phyloP scores from a whole-genome alignment of 2,113 vertebrate species.

The Pollachius pollachius region DNA sequence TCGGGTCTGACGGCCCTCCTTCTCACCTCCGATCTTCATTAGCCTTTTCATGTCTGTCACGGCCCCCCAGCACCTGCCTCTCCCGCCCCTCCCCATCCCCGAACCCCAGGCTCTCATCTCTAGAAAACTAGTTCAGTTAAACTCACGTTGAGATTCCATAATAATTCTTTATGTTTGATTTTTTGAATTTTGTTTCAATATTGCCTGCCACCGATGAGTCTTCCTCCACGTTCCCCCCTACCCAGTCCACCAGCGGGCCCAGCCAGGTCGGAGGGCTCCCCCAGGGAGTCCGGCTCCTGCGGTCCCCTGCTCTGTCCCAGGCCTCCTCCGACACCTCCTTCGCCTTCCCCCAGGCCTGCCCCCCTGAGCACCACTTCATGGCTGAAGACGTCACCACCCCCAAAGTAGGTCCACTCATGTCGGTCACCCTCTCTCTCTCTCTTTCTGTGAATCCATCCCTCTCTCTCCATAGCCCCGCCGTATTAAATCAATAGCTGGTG shows the following conservation, averaged over 20 bases:
- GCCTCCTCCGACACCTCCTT: conserved; percentile 83
- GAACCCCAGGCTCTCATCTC: neutral
- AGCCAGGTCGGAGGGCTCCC: conserved; percentile 79
- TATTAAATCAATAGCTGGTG: too few relatives aligned
- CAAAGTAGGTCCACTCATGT: conserved; percentile 75
- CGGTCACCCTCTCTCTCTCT: neutral
- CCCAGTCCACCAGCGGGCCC: conserved; percentile 78
- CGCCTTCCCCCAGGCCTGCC: conserved; percentile 77
- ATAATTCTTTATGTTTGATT: conserved; percentile 19
- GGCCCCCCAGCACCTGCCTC: neutral
- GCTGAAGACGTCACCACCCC: conserved; percentile 92
- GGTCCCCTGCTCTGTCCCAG: conserved; percentile 81
- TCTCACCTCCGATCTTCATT: conserved; percentile 16
- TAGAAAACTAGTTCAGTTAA: neutral
- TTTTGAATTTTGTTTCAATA: neutral
- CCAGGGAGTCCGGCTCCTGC: conserved; percentile 80
- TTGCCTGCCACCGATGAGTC: conserved; percentile 16
- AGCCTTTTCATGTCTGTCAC: conserved; percentile 30
- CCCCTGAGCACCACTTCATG: conserved; percentile 83
- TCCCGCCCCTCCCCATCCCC: neutral
- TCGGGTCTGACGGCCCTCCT: conserved; percentile 25
- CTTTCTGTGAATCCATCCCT: too few relatives aligned
- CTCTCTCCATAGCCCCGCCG: too few relatives aligned
- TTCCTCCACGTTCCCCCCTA: neutral
- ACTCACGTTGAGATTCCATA: conserved; percentile 12